A percentile compares a stretch with the other conserved stretches of the same genome.
phyloP scores from a whole-genome alignment of 2,888 invertebrate species.

The Cheilosia urbana region DNA sequence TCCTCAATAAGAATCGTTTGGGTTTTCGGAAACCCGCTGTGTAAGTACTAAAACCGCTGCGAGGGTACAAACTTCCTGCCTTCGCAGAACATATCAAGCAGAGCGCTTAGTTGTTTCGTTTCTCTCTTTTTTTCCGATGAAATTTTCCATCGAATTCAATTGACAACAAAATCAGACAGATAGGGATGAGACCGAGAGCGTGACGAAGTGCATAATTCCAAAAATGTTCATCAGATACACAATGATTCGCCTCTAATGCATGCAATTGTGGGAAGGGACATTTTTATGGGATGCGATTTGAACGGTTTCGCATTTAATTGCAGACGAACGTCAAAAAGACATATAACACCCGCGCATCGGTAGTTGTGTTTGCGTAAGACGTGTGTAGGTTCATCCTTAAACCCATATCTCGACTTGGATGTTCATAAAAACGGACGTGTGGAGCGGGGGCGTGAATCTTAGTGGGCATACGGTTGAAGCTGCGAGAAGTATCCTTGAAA shows the following conservation, averaged over 20 bases:
- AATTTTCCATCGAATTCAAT: slow-evolving; percentile 58
- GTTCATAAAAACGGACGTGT: slow-evolving; percentile 49
- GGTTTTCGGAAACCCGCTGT: slow-evolving; percentile 47
- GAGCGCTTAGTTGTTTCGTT: slow-evolving; percentile 34
- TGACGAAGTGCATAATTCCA: slow-evolving; percentile 55
- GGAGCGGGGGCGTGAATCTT: slow-evolving; percentile 49
- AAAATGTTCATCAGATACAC: slow-evolving; percentile 47
- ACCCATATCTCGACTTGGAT: slow-evolving; percentile 16
- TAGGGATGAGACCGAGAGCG: slow-evolving; percentile 38
- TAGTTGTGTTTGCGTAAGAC: slow-evolving; percentile 12
- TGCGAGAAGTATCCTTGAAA: slow-evolving; percentile 60
- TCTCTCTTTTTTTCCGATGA: neutral
- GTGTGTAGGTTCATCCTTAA: slow-evolving; percentile 40
- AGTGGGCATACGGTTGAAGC: slow-evolving; percentile 35
- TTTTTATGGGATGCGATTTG: slow-evolving; percentile 67
- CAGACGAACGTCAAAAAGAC: slow-evolving; percentile 45
- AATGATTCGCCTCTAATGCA: slow-evolving; percentile 63
- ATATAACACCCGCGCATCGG: neutral
- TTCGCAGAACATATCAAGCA: slow-evolving; percentile 67
- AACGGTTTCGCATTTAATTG: slow-evolving; percentile 70
- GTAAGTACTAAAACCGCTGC: slow-evolving; percentile 42
- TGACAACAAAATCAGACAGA: slow-evolving; percentile 38
- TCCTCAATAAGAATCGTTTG: slow-evolving; percentile 44
- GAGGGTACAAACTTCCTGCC: slow-evolving; percentile 60
- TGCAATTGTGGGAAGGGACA: slow-evolving; percentile 66